A percentile compares a stretch with the other conserved stretches of the same genome.
These are phyloP conservation scores for Poeciliopsis presidionis DNA, from an alignment of 2,797 vertebrate species.

Conservation along the genomic window DNA sequence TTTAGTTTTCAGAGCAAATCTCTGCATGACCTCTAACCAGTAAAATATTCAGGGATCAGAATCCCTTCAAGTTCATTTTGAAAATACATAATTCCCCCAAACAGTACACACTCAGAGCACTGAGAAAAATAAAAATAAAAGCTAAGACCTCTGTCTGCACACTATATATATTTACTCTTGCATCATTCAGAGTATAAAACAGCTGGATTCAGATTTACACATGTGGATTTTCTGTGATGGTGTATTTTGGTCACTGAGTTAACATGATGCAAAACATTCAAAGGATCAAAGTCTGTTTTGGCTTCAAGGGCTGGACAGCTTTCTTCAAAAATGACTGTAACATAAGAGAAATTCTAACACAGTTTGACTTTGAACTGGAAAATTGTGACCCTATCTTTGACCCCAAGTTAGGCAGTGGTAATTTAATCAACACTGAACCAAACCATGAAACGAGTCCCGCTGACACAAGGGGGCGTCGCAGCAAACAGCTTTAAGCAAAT, in stretches of 20 bases:
- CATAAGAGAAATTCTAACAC: slow-evolving; percentile 38
- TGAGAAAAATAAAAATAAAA: not conserved
- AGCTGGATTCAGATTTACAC: slow-evolving; percentile 15
- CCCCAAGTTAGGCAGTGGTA: slow-evolving; percentile 31
- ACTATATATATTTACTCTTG: slow-evolving; percentile 11
- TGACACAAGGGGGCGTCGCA: not conserved
- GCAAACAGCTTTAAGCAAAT: slow-evolving; percentile 32
- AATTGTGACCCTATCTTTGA: slow-evolving; percentile 37
- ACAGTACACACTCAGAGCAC: slow-evolving; percentile 1
- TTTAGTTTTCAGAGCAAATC: not conserved
- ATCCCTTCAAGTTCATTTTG: slow-evolving; percentile 1
- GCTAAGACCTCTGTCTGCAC: slow-evolving; percentile 1
- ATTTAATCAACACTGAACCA: slow-evolving; percentile 54
- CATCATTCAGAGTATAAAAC: slow-evolving; percentile 12
- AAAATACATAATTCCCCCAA: slow-evolving; percentile 3
- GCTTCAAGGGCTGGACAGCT: slow-evolving; percentile 27
- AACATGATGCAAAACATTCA: slow-evolving; percentile 41
- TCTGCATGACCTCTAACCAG: slow-evolving; percentile 5
- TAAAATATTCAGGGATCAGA: not conserved
- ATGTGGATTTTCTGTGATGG: slow-evolving; percentile 6
- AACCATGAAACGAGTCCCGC: slow-evolving; percentile 35
- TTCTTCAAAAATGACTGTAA: slow-evolving; percentile 44
- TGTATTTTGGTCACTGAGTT: slow-evolving; percentile 41
- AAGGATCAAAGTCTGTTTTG: slow-evolving; percentile 54
- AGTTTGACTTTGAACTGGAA: slow-evolving; percentile 43